These are phyloP conservation scores for Elysia chlorotica DNA, from an alignment of 1,140 invertebrate species.

Conservation along the genomic window DNA sequence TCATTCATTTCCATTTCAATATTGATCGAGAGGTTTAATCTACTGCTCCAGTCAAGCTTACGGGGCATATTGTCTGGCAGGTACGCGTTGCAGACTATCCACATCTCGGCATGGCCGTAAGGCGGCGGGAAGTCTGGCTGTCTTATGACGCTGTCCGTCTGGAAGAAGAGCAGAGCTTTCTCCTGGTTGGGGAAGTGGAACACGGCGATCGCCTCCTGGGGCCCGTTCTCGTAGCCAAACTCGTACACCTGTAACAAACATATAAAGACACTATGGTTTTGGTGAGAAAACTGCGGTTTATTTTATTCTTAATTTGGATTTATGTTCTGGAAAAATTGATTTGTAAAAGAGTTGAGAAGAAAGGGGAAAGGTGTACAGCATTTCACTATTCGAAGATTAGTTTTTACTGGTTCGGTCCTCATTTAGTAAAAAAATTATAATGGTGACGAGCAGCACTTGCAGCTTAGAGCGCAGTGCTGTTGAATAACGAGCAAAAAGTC, in stretches of 20 bases:
- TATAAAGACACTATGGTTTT: not conserved
- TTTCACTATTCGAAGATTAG: too few relatives aligned
- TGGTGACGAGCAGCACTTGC: too few relatives aligned
- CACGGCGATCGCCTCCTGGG: constrained; percentile 18
- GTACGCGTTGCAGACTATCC: constrained; percentile 20
- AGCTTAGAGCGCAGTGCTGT: too few relatives aligned
- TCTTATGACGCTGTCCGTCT: constrained; percentile 23
- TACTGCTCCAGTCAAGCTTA: too few relatives aligned
- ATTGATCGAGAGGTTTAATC: too few relatives aligned
- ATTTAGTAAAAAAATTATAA: too few relatives aligned
- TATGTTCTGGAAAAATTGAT: not conserved
- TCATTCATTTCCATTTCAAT: too few relatives aligned
- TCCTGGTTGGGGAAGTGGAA: constrained; percentile 27
- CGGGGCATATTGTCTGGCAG: constrained; percentile 17
- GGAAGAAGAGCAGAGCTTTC: constrained; percentile 28
- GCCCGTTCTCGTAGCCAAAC: constrained; percentile 16
- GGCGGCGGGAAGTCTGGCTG: constrained; percentile 32
- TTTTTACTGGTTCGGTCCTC: too few relatives aligned
- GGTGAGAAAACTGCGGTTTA: not conserved
- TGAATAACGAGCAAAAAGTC: too few relatives aligned
- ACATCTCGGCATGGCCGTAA: constrained; percentile 25
- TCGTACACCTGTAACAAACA: constrained; percentile 20
- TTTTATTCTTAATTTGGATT: not conserved
- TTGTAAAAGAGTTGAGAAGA: too few relatives aligned
- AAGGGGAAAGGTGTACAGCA: too few relatives aligned